These are phyloP conservation scores for Papilio demoleus DNA, from an alignment of 2,888 invertebrate species.

Conservation along the genomic window DNA sequence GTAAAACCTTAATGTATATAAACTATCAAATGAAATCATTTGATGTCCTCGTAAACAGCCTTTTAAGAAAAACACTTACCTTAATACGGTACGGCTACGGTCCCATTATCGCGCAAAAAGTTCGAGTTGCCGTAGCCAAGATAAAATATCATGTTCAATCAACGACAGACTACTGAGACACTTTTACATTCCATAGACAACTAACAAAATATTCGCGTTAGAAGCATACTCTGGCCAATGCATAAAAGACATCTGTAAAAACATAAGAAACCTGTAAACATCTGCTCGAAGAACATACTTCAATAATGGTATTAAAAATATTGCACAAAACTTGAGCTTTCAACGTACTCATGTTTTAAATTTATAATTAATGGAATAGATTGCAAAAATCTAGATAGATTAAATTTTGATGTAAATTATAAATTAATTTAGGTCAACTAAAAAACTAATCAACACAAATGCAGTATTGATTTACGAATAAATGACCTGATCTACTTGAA, in stretches of 20 bases:
- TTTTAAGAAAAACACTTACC: constrained; percentile 16
- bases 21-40: constrained; percentile 19
- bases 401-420: background rate
- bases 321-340: background rate
- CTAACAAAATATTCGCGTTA: too few relatives aligned
- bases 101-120: too few relatives aligned
- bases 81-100: too few relatives aligned
- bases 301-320: background rate
- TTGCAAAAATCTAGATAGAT: background rate
- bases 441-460: background rate
- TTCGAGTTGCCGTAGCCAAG: too few relatives aligned
- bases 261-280: background rate
- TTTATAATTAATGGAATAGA: background rate
- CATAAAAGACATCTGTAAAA: background rate
- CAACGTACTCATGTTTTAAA: background rate
- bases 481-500: constrained; percentile 11
- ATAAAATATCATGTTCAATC: too few relatives aligned
- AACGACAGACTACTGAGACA: too few relatives aligned
- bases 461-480: constrained; percentile 16
- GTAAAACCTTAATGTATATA: background rate
- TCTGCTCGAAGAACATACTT: background rate
- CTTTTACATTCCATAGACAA: too few relatives aligned
- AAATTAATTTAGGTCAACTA: too few relatives aligned
- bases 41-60: constrained; percentile 18
- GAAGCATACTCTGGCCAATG: too few relatives aligned